These are phyloP conservation scores for Tortrix viridana DNA, from an alignment of 2,888 invertebrate genomes.

Conservation along the genomic window DNA sequence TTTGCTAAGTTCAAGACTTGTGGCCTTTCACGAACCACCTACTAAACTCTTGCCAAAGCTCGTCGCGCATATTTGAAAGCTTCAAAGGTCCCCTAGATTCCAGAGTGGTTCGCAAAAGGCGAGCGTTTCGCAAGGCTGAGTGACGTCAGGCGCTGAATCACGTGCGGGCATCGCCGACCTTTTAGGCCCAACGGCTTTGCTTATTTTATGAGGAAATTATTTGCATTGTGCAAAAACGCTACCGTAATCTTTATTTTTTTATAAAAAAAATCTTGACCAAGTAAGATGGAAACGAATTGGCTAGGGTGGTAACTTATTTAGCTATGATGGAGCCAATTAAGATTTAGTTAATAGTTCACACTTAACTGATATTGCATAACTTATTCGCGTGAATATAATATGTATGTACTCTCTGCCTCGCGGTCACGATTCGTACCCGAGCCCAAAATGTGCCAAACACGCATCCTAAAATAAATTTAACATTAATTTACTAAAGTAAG, in stretches of 20 bases:
- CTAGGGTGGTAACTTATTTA: too few relatives aligned
- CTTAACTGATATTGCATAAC: background rate
- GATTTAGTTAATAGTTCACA: too few relatives aligned
- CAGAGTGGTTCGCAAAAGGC: slow-evolving; percentile 37
- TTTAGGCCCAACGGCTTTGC: slow-evolving; percentile 44
- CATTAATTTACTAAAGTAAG: slow-evolving; percentile 4
- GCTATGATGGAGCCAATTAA: too few relatives aligned
- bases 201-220: slow-evolving; percentile 28
- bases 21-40: slow-evolving; percentile 29
- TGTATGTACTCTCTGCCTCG: slow-evolving; percentile 3
- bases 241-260: background rate
- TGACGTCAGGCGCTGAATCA: slow-evolving; percentile 61
- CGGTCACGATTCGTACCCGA: slow-evolving; percentile 12
- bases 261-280: too few relatives aligned
- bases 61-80: background rate
- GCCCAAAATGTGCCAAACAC: slow-evolving; percentile 25
- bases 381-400: background rate
- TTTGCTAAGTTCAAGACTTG: background rate
- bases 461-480: slow-evolving; percentile 17
- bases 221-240: slow-evolving; percentile 26
- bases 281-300: too few relatives aligned
- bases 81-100: slow-evolving; percentile 33
- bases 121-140: slow-evolving; percentile 49
- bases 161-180: slow-evolving; percentile 58
- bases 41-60: slow-evolving; percentile 20